Conservation (phyloP, 1,140 invertebrate genomes). For the Megathymus violae region DNA sequence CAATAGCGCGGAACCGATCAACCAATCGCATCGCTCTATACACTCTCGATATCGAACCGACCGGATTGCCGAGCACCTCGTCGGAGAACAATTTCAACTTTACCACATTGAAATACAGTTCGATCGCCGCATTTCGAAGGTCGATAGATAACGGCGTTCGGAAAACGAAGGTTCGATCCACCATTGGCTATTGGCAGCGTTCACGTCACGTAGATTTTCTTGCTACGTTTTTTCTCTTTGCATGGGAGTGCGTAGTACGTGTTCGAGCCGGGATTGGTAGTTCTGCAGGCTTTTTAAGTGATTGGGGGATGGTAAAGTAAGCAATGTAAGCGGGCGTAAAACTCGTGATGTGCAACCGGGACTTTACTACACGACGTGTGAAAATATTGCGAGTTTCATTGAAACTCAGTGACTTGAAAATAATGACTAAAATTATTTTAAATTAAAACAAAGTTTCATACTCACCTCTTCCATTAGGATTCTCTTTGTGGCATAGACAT, state of each 20-base stretch:
- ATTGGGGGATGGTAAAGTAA: conserved; percentile 12
- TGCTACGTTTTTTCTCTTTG: conserved; percentile 60
- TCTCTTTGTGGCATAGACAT: too few species aligned
- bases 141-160: conserved; percentile 51
- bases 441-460: too few species aligned
- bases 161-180: conserved; percentile 69
- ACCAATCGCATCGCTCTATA: conserved; percentile 51
- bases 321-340: too few species aligned
- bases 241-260: conserved; percentile 24
- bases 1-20: conserved; percentile 72
- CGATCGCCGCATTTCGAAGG: conserved; percentile 8
- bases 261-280: conserved; percentile 16
- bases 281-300: conserved; percentile 17
- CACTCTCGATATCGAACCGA: conserved; percentile 53
- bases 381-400: too few species aligned
- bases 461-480: too few species aligned
- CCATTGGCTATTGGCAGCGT: conserved; percentile 69
- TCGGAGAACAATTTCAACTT: conserved; percentile 1
- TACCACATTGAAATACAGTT: conserved; percentile 1
- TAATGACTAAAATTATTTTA: too few species aligned
- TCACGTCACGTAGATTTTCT: conserved; percentile 77
- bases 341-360: too few species aligned
- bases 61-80: conserved; percentile 43
- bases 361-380: too few species aligned
- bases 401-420: too few species aligned